These are phyloP conservation scores for Megalopta genalis DNA, from an alignment of 1,140 invertebrate genomes.

Conservation along the genomic window DNA sequence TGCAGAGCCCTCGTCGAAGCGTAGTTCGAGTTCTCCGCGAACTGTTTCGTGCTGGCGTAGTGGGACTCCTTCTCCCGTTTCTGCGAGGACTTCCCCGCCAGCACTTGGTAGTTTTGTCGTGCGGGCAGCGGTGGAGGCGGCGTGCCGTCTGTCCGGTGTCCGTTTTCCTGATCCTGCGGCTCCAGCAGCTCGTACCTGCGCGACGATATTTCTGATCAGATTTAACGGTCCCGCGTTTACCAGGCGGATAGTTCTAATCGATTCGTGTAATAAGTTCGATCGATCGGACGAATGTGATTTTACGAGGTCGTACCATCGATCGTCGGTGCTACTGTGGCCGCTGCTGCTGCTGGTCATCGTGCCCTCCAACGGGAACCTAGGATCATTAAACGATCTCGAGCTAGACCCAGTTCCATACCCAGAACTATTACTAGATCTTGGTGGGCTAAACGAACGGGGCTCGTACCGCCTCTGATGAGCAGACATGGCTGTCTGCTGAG, in stretches of 20 bases:
- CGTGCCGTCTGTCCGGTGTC: conserved; percentile 70
- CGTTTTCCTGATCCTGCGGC: conserved; percentile 72
- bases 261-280: no score
- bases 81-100: conserved; percentile 59
- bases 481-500: conserved; percentile 79
- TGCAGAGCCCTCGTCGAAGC: conserved; percentile 72
- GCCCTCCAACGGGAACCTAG: conserved; percentile 81
- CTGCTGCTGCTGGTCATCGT: conserved; percentile 84
- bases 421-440: conserved; percentile 90
- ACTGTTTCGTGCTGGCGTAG: conserved; percentile 68
- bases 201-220: background rate
- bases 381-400: conserved; percentile 85
- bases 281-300: no score
- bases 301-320: conserved; percentile 81
- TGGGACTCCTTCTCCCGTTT: conserved; percentile 74
- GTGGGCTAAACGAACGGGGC: conserved; percentile 87
- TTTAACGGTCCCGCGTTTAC: no score
- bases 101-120: conserved; percentile 71
- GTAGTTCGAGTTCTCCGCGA: conserved; percentile 68
- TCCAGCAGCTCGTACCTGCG: conserved; percentile 81
- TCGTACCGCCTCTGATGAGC: conserved; percentile 84
- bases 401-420: conserved; percentile 92
- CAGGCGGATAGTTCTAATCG: no score
- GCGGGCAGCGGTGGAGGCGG: conserved; percentile 82
- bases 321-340: conserved; percentile 84